A percentile compares a stretch with the other conserved stretches of the same genome.
phyloP scores from a whole-genome alignment of 1,140 invertebrate genomes.

The Aphaenogaster ashmeadi region DNA sequence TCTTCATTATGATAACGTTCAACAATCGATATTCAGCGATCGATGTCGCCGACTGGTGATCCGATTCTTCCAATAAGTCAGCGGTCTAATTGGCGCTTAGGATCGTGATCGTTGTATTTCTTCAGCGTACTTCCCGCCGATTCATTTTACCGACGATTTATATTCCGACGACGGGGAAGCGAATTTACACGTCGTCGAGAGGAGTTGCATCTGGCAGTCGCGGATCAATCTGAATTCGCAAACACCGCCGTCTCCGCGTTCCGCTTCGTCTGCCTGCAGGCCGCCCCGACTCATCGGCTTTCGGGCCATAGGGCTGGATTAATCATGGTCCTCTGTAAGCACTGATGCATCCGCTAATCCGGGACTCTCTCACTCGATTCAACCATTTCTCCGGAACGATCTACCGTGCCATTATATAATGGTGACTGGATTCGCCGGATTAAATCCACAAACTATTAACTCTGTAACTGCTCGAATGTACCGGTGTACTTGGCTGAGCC shows the following conservation, averaged over 20 bases:
- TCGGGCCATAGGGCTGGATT: conserved; percentile 70
- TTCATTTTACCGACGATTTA: conserved; percentile 46
- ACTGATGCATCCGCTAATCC: conserved; percentile 73
- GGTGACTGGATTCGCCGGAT: conserved; percentile 58
- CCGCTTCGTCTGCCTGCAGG: conserved; percentile 42
- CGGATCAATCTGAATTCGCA: conserved; percentile 71
- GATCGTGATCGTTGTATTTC: conserved; percentile 35
- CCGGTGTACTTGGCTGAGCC: conserved; percentile 34
- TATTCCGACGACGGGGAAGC: conserved; percentile 19
- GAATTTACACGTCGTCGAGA: conserved; percentile 60
- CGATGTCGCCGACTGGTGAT: background rate
- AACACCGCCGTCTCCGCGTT: conserved; percentile 70
- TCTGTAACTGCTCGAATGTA: conserved; percentile 61
- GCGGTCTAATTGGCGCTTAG: conserved; percentile 9
- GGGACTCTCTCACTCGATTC: conserved; percentile 66
- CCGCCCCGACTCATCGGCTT: conserved; percentile 69
- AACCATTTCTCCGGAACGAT: conserved; percentile 66
- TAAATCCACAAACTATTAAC: conserved; percentile 69
- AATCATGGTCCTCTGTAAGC: conserved; percentile 72
- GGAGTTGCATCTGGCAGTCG: conserved; percentile 61
- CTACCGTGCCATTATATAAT: conserved; percentile 69
- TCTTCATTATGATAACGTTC: conserved; percentile 34
- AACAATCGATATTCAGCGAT: background rate
- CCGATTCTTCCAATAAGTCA: conserved; percentile 31
- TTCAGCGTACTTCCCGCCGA: conserved; percentile 5